Evolutionary conservation across 2,113 vertebrate species (phyloP).

Genomic region (Chiloscyllium plagiosum): DNA sequence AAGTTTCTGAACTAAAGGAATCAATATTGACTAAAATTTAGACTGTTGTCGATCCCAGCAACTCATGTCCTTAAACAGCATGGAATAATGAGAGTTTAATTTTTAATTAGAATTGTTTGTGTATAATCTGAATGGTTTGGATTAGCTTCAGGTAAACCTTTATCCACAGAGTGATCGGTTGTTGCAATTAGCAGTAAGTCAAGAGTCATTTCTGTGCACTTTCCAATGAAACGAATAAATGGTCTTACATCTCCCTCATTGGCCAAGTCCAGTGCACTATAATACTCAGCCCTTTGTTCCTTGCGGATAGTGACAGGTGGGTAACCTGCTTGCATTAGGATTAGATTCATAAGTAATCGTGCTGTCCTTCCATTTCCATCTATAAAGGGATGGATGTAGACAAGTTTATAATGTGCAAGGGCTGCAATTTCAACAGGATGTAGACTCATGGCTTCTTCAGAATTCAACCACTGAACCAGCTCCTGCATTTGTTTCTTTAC

Average conservation of each 20-base stretch:
- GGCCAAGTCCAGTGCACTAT: slow-evolving; percentile 75
- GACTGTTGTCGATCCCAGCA: background rate
- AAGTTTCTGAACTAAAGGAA: background rate
- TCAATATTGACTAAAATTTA: background rate
- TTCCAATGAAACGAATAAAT: slow-evolving; percentile 92
- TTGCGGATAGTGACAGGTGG: slow-evolving; percentile 90
- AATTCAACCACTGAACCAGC: slow-evolving; percentile 89
- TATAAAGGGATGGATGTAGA: slow-evolving; percentile 90
- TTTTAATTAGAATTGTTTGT: slow-evolving; percentile 75
- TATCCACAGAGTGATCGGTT: slow-evolving; percentile 68
- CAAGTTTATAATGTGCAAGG: slow-evolving; percentile 88
- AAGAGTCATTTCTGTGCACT: slow-evolving; percentile 85
- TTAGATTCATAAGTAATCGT: slow-evolving; percentile 88
- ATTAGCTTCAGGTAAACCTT: slow-evolving; percentile 70
- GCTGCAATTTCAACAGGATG: slow-evolving; percentile 91
- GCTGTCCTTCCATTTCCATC: slow-evolving; percentile 91
- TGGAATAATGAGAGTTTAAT: slow-evolving; percentile 45
- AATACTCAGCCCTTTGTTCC: slow-evolving; percentile 88
- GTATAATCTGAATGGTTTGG: slow-evolving; percentile 59
- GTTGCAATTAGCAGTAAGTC: slow-evolving; percentile 90
- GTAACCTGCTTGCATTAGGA: slow-evolving; percentile 88
- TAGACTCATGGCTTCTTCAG: slow-evolving; percentile 77
- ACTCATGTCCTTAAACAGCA: background rate
- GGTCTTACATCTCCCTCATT: slow-evolving; percentile 91
- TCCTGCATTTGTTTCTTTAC: slow-evolving; percentile 84